Evolutionary conservation across 2,113 vertebrate genomes (phyloP), one percentile per base, ranked within the genome.

Genomic region (Parus major): DNA sequence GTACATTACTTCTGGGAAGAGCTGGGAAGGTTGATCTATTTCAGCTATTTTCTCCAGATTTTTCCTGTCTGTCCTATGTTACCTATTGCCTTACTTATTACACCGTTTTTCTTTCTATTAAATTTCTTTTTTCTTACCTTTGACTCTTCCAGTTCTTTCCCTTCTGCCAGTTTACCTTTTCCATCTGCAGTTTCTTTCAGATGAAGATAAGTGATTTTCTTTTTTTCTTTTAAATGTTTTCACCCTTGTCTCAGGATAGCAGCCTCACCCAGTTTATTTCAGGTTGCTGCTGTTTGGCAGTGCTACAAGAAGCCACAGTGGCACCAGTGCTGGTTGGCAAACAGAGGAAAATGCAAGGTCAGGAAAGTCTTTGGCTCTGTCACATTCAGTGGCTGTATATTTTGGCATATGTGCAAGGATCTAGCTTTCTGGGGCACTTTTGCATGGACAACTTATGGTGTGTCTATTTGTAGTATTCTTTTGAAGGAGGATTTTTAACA

Each of bases 191-290:
- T 35, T 81, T 86, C 23, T 84, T 94, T 84, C 50, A 61, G 5
- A 36, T 42, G 13, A 28, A 86, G 33, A 71, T 18, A 28, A 63
- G 11, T 49, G 11, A 72, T 44, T 64, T 69, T 75, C 36, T 71
- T 47, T 31, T 49, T 79, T 44, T 15, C 14, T 88, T 88, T 68
- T 14, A 61, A 80, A 39, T 73, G 20, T 80, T 82, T 94, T 87
- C 44, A 56, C 19, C 16, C 42, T 59, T 82, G 55, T 46, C 63
- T 72, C 4, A 1, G 42, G 52, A 35, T 75, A 87, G 36, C 44
- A 57, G 57, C 46, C 92, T 60, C 88, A 91, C 78, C 78, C 75
- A 52, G 85, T 84, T 90, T 94, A 90, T 94, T 96, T 86, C 77
- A 94, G 92, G 92, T 89, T 93, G 53, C 82, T 94, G 65, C 73